phyloP scores from a whole-genome alignment of 2,888 invertebrate genomes.

The Teinopalpus imperialis region DNA sequence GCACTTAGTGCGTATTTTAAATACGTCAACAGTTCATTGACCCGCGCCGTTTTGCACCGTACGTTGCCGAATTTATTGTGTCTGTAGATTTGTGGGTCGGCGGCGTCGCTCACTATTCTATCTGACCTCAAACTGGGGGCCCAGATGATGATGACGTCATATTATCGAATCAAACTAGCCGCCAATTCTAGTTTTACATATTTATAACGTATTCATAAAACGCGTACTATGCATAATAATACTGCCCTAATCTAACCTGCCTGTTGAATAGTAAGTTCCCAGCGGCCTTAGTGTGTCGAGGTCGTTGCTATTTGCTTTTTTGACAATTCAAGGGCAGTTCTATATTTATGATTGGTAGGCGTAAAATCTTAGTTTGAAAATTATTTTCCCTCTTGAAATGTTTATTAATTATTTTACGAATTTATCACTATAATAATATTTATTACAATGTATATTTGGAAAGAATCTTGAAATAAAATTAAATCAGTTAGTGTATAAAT shows the following conservation, averaged over 20 bases:
- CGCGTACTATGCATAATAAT: conserved; percentile 64
- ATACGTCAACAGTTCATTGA: conserved; percentile 80
- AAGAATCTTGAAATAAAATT: no score
- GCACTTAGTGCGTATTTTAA: conserved; percentile 77
- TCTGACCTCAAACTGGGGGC: conserved; percentile 73
- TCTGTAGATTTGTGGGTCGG: conserved; percentile 81
- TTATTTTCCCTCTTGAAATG: conserved; percentile 4
- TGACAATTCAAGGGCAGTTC: conserved; percentile 69
- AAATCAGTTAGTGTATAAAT: no score
- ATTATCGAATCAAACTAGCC: conserved; percentile 62
- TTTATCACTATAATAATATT: no score
- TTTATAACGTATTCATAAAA: conserved; percentile 60
- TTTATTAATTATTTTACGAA: no score
- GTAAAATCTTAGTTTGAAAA: conserved; percentile 12
- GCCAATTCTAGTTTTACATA: conserved; percentile 70
- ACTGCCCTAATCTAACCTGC: conserved; percentile 75
- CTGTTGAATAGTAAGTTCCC: conserved; percentile 60
- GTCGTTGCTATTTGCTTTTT: conserved; percentile 76
- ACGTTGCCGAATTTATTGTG: conserved; percentile 78
- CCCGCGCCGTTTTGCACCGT: conserved; percentile 69
- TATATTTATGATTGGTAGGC: conserved; percentile 29
- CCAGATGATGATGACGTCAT: conserved; percentile 72
- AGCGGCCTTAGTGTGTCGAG: conserved; percentile 66
- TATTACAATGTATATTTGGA: no score
- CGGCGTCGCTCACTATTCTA: conserved; percentile 49